phyloP scores from a whole-genome alignment of 2,888 invertebrate genomes.

The Tetrapedia diversipes region DNA sequence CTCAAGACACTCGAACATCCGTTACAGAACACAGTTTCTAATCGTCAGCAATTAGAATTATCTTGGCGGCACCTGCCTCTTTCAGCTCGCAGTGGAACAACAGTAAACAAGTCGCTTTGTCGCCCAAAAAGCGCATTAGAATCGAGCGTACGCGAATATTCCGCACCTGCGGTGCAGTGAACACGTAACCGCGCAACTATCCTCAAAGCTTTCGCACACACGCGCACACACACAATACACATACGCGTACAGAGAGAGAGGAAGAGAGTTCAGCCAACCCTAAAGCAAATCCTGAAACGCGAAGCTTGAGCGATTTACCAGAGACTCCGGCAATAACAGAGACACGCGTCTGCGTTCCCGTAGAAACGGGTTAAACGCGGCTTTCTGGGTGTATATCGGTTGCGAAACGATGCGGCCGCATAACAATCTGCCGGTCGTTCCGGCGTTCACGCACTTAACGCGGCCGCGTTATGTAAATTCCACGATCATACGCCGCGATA shows the following conservation, averaged over 20 bases:
- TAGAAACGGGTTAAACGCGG: neutral
- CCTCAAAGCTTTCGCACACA: too few relatives aligned
- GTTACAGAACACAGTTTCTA: too few relatives aligned
- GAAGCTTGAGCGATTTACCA: slow-evolving; percentile 15
- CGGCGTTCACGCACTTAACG: slow-evolving; percentile 61
- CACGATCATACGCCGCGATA: slow-evolving; percentile 72
- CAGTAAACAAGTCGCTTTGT: too few relatives aligned
- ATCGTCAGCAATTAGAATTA: too few relatives aligned
- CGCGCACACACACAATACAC: neutral
- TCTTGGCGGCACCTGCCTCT: too few relatives aligned
- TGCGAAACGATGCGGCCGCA: slow-evolving; percentile 17
- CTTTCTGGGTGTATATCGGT: neutral
- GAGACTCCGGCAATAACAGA: neutral
- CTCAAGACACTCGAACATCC: too few relatives aligned
- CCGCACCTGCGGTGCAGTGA: too few relatives aligned
- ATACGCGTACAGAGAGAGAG: neutral
- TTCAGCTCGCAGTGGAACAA: too few relatives aligned
- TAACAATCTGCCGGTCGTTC: slow-evolving; percentile 40
- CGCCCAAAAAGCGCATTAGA: too few relatives aligned
- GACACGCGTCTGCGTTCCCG: neutral
- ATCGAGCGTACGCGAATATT: too few relatives aligned
- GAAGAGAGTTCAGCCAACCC: neutral
- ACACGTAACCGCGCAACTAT: too few relatives aligned
- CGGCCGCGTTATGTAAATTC: slow-evolving; percentile 73
- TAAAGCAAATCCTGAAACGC: neutral